Percentiles rank a stretch among this genome's conserved stretches.
phyloP scores from a whole-genome alignment of 2,797 vertebrate species.

The Eptatretus atami region DNA sequence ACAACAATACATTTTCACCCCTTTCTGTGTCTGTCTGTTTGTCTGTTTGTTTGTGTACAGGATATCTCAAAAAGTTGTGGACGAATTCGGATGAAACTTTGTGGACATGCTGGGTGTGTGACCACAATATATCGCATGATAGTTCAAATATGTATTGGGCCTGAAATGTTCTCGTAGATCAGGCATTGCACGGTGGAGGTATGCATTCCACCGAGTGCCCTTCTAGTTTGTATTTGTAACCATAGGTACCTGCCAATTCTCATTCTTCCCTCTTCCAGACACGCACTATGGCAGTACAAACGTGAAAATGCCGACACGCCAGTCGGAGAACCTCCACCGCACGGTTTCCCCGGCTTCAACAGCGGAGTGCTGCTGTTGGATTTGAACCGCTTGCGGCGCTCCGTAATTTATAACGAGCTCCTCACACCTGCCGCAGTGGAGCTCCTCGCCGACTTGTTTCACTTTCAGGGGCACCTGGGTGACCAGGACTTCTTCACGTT shows the following conservation, averaged over 20 bases:
- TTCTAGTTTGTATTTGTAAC: slow-evolving; percentile 1
- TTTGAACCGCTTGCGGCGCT: slow-evolving; percentile 49
- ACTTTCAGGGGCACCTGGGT: slow-evolving; percentile 63
- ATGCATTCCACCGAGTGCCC: background rate
- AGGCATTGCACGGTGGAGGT: background rate
- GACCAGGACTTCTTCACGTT: slow-evolving; percentile 97
- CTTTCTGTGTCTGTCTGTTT: background rate
- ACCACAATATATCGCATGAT: too few species aligned
- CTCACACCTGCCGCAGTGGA: slow-evolving; percentile 31
- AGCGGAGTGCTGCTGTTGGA: slow-evolving; percentile 65
- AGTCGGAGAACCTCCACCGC: slow-evolving; percentile 50
- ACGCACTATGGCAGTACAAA: slow-evolving; percentile 89
- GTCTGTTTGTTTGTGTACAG: too few species aligned
- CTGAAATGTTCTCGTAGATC: too few species aligned
- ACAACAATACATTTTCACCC: background rate
- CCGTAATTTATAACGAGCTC: slow-evolving; percentile 40
- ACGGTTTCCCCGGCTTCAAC: slow-evolving; percentile 75
- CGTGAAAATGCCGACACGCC: slow-evolving; percentile 44
- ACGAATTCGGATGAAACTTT: background rate
- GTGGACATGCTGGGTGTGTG: too few species aligned
- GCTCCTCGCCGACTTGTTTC: slow-evolving; percentile 45
- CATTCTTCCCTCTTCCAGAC: slow-evolving; percentile 18
- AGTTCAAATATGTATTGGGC: too few species aligned
- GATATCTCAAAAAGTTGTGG: background rate
- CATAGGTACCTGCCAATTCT: slow-evolving; percentile 5